A percentile compares a stretch with the other conserved stretches of the same genome.
phyloP scores from a whole-genome alignment of 2,797 vertebrate species.

The Novumbra hubbsi region DNA sequence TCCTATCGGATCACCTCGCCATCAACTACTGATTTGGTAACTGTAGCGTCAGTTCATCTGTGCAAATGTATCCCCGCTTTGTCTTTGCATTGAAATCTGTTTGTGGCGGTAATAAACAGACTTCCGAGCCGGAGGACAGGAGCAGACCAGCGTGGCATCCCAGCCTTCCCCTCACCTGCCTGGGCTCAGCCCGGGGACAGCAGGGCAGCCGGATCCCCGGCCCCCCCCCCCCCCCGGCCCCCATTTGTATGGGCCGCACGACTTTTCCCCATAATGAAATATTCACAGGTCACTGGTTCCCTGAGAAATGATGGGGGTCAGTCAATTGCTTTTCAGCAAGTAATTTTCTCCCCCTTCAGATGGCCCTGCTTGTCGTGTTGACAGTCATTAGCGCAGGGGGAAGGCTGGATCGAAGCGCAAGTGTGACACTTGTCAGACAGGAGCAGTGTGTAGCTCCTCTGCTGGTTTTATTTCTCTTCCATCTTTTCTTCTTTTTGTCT shows the following conservation, averaged over 20 bases:
- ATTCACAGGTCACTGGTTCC: conserved; percentile 97
- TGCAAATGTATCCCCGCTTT: background rate
- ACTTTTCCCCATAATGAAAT: conserved; percentile 95
- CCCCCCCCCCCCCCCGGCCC: conserved; percentile 21
- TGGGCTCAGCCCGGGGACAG: conserved; percentile 22
- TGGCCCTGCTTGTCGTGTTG: conserved; percentile 79
- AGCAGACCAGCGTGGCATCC: conserved; percentile 32
- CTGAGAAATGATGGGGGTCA: conserved; percentile 93
- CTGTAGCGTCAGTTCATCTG: conserved; percentile 11
- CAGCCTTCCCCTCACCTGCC: conserved; percentile 9
- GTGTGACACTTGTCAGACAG: conserved; percentile 65
- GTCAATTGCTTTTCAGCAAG: conserved; percentile 92
- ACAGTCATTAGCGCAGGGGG: conserved; percentile 82
- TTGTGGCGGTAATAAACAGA: conserved; percentile 30
- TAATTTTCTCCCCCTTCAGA: conserved; percentile 84
- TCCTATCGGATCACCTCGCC: background rate
- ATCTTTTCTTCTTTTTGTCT: conserved; percentile 36
- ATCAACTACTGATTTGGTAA: background rate
- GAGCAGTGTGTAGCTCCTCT: conserved; percentile 62
- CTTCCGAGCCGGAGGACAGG: conserved; percentile 12
- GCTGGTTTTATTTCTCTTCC: conserved; percentile 5
- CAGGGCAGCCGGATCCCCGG: conserved; percentile 35
- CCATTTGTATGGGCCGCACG: conserved; percentile 83
- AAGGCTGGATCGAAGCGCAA: conserved; percentile 68
- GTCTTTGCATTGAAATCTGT: conserved; percentile 22